phyloP scores from a whole-genome alignment of 1,140 invertebrate genomes.

The Helicoverpa zea region DNA sequence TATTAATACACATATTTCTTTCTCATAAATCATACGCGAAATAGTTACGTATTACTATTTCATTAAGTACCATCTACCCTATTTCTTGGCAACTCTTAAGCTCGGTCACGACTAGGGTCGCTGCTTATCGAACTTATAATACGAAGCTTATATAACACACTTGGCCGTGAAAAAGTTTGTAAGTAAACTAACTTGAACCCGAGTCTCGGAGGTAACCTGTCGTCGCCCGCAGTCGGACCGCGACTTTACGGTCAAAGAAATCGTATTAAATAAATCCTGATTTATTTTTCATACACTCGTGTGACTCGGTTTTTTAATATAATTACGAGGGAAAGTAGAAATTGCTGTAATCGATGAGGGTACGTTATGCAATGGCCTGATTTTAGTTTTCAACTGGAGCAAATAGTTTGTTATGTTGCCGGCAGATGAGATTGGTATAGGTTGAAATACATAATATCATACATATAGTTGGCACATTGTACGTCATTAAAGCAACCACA shows the following conservation, averaged over 20 bases:
- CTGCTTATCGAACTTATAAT: slow-evolving; percentile 27
- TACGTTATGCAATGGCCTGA: not conserved
- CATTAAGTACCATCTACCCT: slow-evolving; percentile 19
- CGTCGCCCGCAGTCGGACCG: slow-evolving; percentile 8
- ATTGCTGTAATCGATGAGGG: slow-evolving; percentile 9
- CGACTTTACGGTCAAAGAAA: slow-evolving; percentile 31
- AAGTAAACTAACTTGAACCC: slow-evolving; percentile 38
- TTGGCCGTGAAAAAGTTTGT: slow-evolving; percentile 36
- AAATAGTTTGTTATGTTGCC: slow-evolving; percentile 5
- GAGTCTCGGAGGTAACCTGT: not conserved
- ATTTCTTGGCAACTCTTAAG: slow-evolving; percentile 21
- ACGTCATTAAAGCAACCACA: not conserved
- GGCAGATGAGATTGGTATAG: not conserved
- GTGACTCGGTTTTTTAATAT: slow-evolving; percentile 22
- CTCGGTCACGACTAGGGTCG: not conserved
- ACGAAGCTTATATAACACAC: slow-evolving; percentile 19
- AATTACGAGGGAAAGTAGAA: not conserved
- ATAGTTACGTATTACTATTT: slow-evolving; percentile 21
- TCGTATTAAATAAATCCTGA: slow-evolving; percentile 33
- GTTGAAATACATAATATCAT: not conserved
- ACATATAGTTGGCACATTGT: not conserved
- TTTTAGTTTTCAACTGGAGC: slow-evolving; percentile 3
- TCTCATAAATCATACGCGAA: not conserved
- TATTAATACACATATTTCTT: not conserved
- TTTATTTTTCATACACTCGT: slow-evolving; percentile 28